Percentiles rank a stretch among this genome's conserved stretches.
Conservation (phyloP, 2,797 vertebrate genomes). For the Lates japonicus region DNA sequence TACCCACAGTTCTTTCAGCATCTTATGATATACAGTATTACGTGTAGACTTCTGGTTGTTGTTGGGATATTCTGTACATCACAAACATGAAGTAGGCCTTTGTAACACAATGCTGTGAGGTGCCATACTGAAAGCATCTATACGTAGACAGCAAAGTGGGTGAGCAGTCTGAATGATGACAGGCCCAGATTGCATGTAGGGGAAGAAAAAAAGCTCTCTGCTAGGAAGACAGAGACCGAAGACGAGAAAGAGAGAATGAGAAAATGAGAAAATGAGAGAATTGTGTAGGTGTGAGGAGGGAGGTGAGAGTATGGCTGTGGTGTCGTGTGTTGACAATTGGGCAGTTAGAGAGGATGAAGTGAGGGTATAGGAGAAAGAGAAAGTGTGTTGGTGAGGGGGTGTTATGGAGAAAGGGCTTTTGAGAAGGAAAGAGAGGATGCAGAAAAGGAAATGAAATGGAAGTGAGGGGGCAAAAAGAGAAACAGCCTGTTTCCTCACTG, state of each 20-base stretch:
- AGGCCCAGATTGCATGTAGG: constrained; percentile 63
- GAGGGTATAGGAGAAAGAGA: constrained; percentile 49
- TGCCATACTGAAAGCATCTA: constrained; percentile 9
- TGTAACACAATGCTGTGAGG: neutral
- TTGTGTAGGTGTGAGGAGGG: constrained; percentile 60
- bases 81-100: neutral
- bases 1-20: rapidly evolving
- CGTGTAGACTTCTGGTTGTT: neutral
- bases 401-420: constrained; percentile 44
- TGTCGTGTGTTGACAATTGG: constrained; percentile 50
- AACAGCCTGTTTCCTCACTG: constrained; percentile 82
- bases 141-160: constrained; percentile 39
- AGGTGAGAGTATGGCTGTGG: constrained; percentile 38
- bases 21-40: too few relatives aligned
- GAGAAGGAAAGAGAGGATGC: constrained; percentile 66
- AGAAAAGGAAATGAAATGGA: constrained; percentile 77
- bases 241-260: constrained; percentile 46
- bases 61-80: neutral
- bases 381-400: constrained; percentile 49
- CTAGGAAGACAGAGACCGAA: constrained; percentile 50
- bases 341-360: constrained; percentile 35
- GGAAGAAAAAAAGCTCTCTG: constrained; percentile 45
- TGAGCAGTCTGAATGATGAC: constrained; percentile 53
- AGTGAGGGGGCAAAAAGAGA: constrained; percentile 68
- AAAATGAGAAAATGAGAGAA: constrained; percentile 54